These are phyloP conservation scores for Dasysyrphus tricinctus DNA, from an alignment of 2,888 invertebrate species.

Conservation along the genomic window DNA sequence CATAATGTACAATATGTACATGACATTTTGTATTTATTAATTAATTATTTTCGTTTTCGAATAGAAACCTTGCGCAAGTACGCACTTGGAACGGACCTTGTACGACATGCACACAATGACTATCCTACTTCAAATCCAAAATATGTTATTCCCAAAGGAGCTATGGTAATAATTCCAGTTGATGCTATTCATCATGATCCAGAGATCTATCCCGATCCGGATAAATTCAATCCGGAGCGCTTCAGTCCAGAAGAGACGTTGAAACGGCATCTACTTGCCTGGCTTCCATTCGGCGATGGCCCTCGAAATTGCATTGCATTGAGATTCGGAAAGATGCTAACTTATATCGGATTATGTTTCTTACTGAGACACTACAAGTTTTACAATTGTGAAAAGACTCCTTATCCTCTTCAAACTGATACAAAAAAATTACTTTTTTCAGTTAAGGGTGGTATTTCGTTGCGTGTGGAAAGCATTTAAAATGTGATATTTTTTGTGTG, in stretches of 20 bases:
- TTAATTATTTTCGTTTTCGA: constrained; percentile 76
- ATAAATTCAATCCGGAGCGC: constrained; percentile 86
- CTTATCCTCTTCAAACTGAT: constrained; percentile 78
- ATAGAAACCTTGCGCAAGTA: constrained; percentile 85
- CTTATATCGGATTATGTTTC: constrained; percentile 78
- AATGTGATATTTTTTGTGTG: not conserved
- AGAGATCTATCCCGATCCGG: constrained; percentile 81
- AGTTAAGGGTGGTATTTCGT: constrained; percentile 77
- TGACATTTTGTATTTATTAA: not conserved
- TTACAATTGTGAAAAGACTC: constrained; percentile 78
- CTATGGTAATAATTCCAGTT: constrained; percentile 82
- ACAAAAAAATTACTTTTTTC: constrained; percentile 54
- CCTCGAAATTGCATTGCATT: constrained; percentile 22
- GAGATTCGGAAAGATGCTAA: constrained; percentile 77
- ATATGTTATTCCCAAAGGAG: constrained; percentile 84
- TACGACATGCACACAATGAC: constrained; percentile 81
- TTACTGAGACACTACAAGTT: constrained; percentile 78
- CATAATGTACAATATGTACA: too few species aligned
- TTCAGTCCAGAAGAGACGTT: constrained; percentile 85
- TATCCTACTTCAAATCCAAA: constrained; percentile 84
- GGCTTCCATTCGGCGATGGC: constrained; percentile 79
- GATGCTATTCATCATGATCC: constrained; percentile 86
- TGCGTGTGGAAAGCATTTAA: constrained; percentile 76
- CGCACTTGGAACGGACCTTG: constrained; percentile 83
- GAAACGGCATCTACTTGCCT: constrained; percentile 82